Evolutionary conservation across 2,888 invertebrate genomes (phyloP), one percentile per base, ranked within the genome.

Genomic region (Ecdyonurus torrentis): DNA sequence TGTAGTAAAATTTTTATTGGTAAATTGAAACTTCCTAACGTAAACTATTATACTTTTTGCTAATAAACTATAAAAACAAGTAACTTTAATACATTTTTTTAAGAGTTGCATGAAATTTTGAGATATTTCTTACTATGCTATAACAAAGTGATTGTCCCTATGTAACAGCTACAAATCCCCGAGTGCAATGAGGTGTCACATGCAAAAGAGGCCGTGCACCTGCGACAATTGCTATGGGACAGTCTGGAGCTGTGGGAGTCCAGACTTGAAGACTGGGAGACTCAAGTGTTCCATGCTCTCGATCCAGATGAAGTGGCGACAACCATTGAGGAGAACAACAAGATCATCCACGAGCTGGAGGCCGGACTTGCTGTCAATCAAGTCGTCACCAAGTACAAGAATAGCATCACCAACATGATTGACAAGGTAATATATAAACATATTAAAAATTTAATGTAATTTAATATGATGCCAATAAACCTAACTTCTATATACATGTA

Each of bases 101-200:
- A n/a, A n/a, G n/a, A n/a, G n/a, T n/a, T n/a, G n/a, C n/a, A n/a
- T n/a, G n/a, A n/a, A n/a, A n/a, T n/a, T n/a, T n/a, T n/a, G n/a
- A n/a, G n/a, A n/a, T n/a, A n/a, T n/a, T n/a, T n/a, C n/a, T n/a
- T n/a, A n/a, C n/a, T n/a, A n/a, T n/a, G n/a, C n/a, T n/a, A n/a
- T n/a, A n/a, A n/a, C n/a, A n/a, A n/a, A n/a, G n/a, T n/a, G n/a
- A n/a, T n/a, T n/a, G n/a, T n/a, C n/a, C n/a, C n/a, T n/a, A n/a
- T n/a, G n/a, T n/a, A n/a, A n/a, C 69, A 90, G 85, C 83, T 93
- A 66, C 91, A 92, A 70, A 84, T 91, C 19, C 87, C 89, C 0
- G 81, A 90, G 70, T 84, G 89, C 71, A 91, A 91, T 67, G 82
- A 85, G 65, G 77, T 94, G 66, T 90, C 91, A 62, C 85, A 88